Base-by-base conservation (phyloP, 2,888 invertebrate genomes). In the Limnephilus auricula region DNA sequence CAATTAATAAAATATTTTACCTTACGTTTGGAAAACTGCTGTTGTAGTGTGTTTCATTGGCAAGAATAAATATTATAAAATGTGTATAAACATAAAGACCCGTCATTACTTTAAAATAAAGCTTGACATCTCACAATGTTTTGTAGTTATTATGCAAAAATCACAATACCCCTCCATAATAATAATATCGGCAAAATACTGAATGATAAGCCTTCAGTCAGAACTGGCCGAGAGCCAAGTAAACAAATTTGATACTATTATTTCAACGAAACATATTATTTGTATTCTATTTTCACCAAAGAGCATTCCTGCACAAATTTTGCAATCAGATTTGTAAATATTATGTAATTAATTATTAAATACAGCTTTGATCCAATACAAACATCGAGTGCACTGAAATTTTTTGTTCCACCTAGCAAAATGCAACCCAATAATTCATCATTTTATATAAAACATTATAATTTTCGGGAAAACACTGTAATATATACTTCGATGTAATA, bases 81-180 rank as follows among this genome's bases (percentile, higher is more conserved):
- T 25, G n/a, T 89, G 79, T 89, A 89, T 89, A 40, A 79, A 87
- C 12, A 89, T 79, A 79, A 78, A 34, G 89, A 89, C 79, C 34
- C 79, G 89, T 89, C 89, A 79, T 89, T 30, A 89, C 89, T 79
- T 79, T 79, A 79, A 89, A 89, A 79, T 79, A 89, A 89, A 89
- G 89, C 37, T 89, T 89, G 89, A 79, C 79, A 79, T 79, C 30
- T 89, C n/a, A 79, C n/a, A 89, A 79, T 37, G 30, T 34, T 30
- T 50, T 87, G 87, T 87, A 37, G 37, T 82, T 82, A 34, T 82
- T 65, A 25, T 9, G 65, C 65, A 65, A 65, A 65, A 65, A 65
- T 25, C 65, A 65, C 25, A 50, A 65, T 5, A 65, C n/a, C 25
- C 65, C 65, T 65, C 65, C 65, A 65, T n/a, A 3, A n/a, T 65